Evolutionary conservation across 2,797 vertebrate genomes (phyloP).

Genomic region (Tapera naevia): DNA sequence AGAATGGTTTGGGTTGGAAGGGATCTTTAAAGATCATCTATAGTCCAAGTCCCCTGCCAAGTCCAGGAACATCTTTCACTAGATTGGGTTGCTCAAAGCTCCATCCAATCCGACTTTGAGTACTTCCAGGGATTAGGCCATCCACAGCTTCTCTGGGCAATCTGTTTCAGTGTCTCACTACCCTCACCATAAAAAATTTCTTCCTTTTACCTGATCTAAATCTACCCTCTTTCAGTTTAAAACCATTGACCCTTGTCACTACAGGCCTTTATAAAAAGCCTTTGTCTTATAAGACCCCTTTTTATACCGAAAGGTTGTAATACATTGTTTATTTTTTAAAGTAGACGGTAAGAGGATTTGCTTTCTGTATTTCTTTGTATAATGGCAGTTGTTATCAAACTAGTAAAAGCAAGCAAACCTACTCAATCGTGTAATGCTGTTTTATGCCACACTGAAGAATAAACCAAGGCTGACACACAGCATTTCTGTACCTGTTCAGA

Average conservation of each 20-base stretch:
- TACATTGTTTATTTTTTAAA: background rate
- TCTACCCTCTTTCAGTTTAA: background rate
- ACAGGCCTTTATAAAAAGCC: background rate
- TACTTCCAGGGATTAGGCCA: background rate
- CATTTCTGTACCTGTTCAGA: constrained; percentile 90
- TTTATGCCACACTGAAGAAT: background rate
- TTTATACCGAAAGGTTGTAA: background rate
- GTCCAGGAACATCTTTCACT: background rate
- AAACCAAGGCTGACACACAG: background rate
- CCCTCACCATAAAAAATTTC: background rate
- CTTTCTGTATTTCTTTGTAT: background rate
- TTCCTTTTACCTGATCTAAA: background rate
- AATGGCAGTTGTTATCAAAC: background rate
- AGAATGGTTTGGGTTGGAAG: background rate
- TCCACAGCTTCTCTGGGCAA: background rate
- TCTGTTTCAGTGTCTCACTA: background rate
- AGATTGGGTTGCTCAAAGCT: background rate
- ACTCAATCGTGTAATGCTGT: background rate
- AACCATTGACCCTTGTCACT: background rate
- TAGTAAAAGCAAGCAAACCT: background rate
- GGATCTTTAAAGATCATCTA: too few species aligned
- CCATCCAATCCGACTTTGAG: background rate
- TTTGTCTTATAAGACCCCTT: background rate
- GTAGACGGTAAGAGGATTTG: background rate
- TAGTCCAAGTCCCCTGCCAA: too few species aligned